A percentile compares a stretch with the other conserved stretches of the same genome.
Evolutionary conservation across 1,140 invertebrate genomes (phyloP).

Genomic region (Mercenaria mercenaria): DNA sequence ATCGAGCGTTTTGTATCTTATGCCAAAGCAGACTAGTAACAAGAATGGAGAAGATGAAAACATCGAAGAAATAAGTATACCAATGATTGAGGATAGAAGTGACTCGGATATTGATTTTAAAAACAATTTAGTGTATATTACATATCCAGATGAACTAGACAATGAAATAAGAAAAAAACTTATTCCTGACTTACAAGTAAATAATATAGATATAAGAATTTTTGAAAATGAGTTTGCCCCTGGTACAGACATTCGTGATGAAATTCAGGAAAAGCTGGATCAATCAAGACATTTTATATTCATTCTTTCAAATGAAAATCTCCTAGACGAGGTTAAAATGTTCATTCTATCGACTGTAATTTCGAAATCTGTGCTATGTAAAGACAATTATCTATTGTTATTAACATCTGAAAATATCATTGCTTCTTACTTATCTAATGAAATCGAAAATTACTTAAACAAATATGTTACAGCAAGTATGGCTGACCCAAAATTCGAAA

Average conservation of each 20-base stretch:
- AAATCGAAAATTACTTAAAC: not conserved
- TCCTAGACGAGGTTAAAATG: not conserved
- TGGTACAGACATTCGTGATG: slow-evolving; percentile 3
- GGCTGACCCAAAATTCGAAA: not conserved
- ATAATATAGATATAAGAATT: not conserved
- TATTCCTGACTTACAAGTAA: not conserved
- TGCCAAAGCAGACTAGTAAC: not conserved
- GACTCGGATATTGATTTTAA: not conserved
- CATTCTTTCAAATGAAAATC: not conserved
- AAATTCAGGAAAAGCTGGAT: not conserved
- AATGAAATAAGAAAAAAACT: not conserved
- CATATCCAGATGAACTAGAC: not conserved
- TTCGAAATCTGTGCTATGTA: not conserved
- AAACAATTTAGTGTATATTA: not conserved
- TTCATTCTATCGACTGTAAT: not conserved
- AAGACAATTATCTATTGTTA: not conserved
- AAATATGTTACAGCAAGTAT: not conserved
- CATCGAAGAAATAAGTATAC: not conserved
- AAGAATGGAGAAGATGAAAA: not conserved
- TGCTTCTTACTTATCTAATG: not conserved
- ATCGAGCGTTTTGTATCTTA: not conserved
- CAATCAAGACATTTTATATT: not conserved
- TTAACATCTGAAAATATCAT: not conserved
- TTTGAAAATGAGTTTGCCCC: not conserved
- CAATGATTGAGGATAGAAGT: not conserved